phyloP scores from a whole-genome alignment of 2,888 invertebrate genomes.

The Heterodera filipjevi region DNA sequence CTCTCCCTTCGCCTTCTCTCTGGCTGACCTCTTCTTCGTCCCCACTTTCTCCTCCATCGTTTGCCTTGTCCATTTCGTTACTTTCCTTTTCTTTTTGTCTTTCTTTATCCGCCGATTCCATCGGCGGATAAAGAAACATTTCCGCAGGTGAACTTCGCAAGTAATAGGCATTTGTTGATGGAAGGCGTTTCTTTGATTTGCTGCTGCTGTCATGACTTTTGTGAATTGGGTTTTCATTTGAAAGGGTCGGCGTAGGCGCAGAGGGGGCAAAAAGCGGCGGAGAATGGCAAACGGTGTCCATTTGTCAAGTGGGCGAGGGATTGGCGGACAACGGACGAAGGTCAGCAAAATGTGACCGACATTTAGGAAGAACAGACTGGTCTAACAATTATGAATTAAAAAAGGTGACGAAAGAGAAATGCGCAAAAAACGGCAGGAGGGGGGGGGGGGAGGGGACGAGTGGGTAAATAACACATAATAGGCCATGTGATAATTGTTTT shows the following conservation, averaged over 20 bases:
- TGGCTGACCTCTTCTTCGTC: neutral
- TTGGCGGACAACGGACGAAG: neutral
- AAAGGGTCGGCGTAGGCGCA: neutral
- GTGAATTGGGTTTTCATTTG: neutral
- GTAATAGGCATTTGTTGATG: constrained; percentile 16
- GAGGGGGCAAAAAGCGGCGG: neutral
- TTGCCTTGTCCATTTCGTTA: neutral
- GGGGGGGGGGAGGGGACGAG: no score
- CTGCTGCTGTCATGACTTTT: neutral
- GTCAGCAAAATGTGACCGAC: neutral
- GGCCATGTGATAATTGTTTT: no score
- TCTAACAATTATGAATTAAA: no score
- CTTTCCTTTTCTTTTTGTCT: neutral
- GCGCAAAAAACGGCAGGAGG: neutral
- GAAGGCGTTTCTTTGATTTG: neutral
- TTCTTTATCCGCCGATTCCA: neutral
- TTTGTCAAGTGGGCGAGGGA: neutral
- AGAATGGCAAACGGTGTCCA: neutral
- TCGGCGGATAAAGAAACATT: constrained; percentile 13
- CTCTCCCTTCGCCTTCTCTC: no score
- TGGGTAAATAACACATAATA: no score
- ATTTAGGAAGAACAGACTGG: constrained; percentile 14
- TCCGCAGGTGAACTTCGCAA: constrained; percentile 15
- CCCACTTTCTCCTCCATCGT: constrained; percentile 19
- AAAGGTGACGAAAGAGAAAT: no score